These are phyloP conservation scores for Ceratosolen fusciceps DNA, from an alignment of 1,140 invertebrate species.

Conservation along the genomic window DNA sequence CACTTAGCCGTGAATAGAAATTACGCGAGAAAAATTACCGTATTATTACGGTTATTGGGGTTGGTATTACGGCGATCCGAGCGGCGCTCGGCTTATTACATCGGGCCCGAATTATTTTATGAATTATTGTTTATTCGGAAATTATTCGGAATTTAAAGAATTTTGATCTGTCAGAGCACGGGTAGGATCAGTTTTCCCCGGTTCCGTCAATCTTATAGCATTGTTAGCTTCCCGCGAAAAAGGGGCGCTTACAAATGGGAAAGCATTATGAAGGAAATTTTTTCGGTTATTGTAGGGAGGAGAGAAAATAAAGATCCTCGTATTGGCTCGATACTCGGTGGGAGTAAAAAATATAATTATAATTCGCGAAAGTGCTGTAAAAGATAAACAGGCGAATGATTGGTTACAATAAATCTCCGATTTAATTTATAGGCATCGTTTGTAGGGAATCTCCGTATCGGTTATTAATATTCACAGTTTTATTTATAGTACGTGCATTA, in stretches of 20 bases:
- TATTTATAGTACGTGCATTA: constrained; percentile 3
- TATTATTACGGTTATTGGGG: neutral
- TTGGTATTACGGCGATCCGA: neutral
- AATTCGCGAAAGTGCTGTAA: neutral
- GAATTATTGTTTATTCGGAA: constrained; percentile 19
- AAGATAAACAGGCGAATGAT: neutral
- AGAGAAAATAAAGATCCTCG: neutral
- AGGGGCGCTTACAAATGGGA: neutral
- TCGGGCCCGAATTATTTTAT: neutral
- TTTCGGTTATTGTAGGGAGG: neutral
- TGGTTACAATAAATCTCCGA: neutral
- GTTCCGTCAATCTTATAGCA: neutral
- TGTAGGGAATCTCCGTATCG: neutral
- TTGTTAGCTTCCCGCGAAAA: neutral
- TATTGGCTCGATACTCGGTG: neutral
- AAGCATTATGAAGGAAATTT: neutral
- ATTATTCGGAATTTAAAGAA: too few relatives aligned
- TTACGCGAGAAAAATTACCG: constrained; percentile 18
- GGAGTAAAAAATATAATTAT: neutral
- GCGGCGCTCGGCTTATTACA: neutral
- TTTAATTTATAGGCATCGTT: neutral
- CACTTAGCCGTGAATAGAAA: constrained; percentile 14
- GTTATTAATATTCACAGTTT: constrained; percentile 9
- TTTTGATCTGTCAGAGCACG: too few relatives aligned
- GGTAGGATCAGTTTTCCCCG: too few relatives aligned